phyloP scores from a whole-genome alignment of 2,797 vertebrate genomes.

The Crenuchus spilurus region DNA sequence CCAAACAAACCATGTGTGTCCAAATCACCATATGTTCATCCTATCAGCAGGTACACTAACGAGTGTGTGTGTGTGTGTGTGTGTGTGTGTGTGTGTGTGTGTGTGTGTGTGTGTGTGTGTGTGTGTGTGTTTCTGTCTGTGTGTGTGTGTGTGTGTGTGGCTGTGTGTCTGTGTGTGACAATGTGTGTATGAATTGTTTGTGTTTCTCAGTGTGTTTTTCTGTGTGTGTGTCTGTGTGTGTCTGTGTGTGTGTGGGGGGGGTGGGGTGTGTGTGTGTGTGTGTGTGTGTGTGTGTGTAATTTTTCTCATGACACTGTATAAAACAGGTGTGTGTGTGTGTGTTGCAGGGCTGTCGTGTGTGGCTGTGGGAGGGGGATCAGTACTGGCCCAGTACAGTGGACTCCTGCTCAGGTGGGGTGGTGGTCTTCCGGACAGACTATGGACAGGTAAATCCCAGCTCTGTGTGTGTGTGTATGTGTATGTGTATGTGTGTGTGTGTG shows the following conservation, averaged over 20 bases:
- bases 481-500: conserved; percentile 8
- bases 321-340: too few relatives aligned
- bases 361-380: conserved; percentile 91
- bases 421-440: conserved; percentile 90
- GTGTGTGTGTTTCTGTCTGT: not conserved
- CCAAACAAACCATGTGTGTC: conserved; percentile 35
- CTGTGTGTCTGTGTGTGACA: conserved; percentile 9
- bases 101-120: not conserved
- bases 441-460: conserved; percentile 84
- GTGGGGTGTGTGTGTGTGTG: not conserved
- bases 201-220: not conserved
- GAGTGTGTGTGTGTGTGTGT: conserved; percentile 45
- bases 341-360: conserved; percentile 90
- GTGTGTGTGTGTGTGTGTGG: not conserved
- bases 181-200: not conserved
- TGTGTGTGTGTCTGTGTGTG: not conserved
- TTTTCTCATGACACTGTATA: too few relatives aligned
- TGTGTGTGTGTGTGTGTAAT: too few relatives aligned
- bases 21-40: conserved; percentile 62
- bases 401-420: conserved; percentile 88
- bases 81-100: conserved; percentile 57
- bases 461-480: conserved; percentile 17
- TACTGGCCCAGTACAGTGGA: conserved; percentile 91
- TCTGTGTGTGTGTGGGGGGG: not conserved
- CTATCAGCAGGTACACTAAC: conserved; percentile 61